Base-by-base conservation (phyloP, 2,113 vertebrate genomes). In the Nothocercus nigrocapillus region DNA sequence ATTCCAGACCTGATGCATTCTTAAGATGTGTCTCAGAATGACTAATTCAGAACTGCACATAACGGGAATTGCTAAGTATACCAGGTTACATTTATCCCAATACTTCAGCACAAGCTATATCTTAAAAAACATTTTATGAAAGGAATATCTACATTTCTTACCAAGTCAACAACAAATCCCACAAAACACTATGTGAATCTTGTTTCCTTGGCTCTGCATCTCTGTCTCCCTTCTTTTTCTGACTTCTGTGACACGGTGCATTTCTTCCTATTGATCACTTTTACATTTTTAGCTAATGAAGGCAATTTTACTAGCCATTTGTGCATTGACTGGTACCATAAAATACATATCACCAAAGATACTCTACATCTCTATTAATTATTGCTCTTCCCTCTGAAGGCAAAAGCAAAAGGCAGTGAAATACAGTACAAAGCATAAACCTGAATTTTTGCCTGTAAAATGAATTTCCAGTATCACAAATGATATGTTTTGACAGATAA, bases 321-420 rank as follows among this genome's bases (percentile, higher is more conserved):
- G 44, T 93, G 89, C 78, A 93, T 96, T 90, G 94, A 95, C 64
- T 77, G 45, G 58, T 85, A 95, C 24, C 27, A 85, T 72, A 76
- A 77, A 94, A 72, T 68, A 79, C 42, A 36, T 36, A 82, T 61
- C 75, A 95, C 51, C 62, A 88, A 51, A 90, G 2, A 13, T n/a
- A 74, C 4, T 32, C 30, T 30, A 85, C 83, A 19, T 84, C 66
- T 24, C 58, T 34, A 54, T 80, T 82, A 89, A 68, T 78, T 84
- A 53, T 63, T 92, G 68, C 22, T 92, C 61, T 94, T 25, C n/a
- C 83, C 85, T 96, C 80, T 88, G 79, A 95, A 97, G 88, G 81
- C 7, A 22, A 95, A 93, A 96, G 47, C 74, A 97, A 84, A 96
- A 97, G 53, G 42, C 13, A 89, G 77, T 77, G 75, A 97, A 97